Evolutionary conservation across 2,113 vertebrate genomes (phyloP).

Genomic region (Sisor rabdophorus): DNA sequence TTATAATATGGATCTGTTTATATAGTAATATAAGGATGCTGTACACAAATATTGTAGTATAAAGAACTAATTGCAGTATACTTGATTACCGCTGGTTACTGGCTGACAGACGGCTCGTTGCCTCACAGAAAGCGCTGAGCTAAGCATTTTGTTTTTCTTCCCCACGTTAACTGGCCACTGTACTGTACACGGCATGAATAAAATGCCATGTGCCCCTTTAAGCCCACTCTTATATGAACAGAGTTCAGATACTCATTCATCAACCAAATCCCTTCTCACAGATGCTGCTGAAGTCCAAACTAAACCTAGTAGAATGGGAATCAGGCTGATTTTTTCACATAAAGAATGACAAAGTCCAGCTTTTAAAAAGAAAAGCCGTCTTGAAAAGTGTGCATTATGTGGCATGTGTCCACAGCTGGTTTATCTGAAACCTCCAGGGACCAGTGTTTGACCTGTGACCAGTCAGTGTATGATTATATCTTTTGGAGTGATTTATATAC

Average conservation of each 20-base stretch:
- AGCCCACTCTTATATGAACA: conserved; percentile 50
- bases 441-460: conserved; percentile 47
- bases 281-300: conserved; percentile 20
- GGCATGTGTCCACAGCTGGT: neutral
- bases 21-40: conserved; percentile 23
- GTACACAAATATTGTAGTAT: conserved; percentile 25
- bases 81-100: conserved; percentile 45
- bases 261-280: conserved; percentile 42
- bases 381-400: neutral
- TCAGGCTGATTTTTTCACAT: conserved; percentile 30
- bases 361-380: neutral
- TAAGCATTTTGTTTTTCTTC: neutral
- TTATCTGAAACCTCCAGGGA: conserved; percentile 10
- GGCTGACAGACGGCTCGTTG: conserved; percentile 39
- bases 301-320: conserved; percentile 30
- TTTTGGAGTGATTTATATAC: conserved; percentile 50
- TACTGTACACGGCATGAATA: conserved; percentile 43
- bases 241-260: conserved; percentile 50
- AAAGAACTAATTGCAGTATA: conserved; percentile 32
- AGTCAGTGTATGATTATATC: conserved; percentile 38
- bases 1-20: conserved; percentile 34
- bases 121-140: conserved; percentile 33
- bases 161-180: conserved; percentile 33
- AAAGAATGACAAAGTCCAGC: neutral
- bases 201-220: conserved; percentile 43